Conservation (phyloP, 2,797 vertebrate species). For the Mormyrops attenuatus region DNA sequence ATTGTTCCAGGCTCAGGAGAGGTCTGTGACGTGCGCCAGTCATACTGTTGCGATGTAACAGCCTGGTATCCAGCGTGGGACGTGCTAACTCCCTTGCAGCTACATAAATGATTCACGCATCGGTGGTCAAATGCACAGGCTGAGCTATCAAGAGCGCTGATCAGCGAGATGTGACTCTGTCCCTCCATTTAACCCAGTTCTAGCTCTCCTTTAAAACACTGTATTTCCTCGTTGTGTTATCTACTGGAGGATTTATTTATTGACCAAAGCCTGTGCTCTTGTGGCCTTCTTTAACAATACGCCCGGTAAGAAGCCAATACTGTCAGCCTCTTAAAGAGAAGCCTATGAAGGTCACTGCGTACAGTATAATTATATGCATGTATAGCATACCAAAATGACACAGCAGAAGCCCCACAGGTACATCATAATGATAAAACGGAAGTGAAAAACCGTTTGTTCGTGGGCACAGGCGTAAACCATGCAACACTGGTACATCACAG, state of each 20-base stretch:
- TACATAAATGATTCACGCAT: conserved; percentile 4
- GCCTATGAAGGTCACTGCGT: neutral
- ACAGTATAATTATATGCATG: neutral
- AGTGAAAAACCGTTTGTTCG: neutral
- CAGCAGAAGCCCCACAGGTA: neutral
- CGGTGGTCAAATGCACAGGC: neutral
- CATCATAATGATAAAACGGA: neutral
- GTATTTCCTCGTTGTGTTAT: neutral
- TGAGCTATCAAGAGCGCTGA: neutral
- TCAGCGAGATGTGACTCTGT: neutral
- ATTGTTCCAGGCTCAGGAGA: neutral
- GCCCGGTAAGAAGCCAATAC: neutral
- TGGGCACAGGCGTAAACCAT: neutral
- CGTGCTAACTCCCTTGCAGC: neutral
- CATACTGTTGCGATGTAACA: neutral
- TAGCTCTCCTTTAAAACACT: neutral
- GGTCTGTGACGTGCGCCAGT: neutral
- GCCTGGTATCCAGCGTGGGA: neutral
- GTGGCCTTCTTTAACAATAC: neutral
- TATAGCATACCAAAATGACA: neutral
- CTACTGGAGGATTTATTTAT: neutral
- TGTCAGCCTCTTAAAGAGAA: neutral
- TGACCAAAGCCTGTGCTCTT: neutral
- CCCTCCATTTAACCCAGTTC: neutral
- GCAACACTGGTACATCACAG: neutral